Evolutionary conservation across 2,888 invertebrate genomes (phyloP).

Genomic region (Hyposoter dolosus): DNA sequence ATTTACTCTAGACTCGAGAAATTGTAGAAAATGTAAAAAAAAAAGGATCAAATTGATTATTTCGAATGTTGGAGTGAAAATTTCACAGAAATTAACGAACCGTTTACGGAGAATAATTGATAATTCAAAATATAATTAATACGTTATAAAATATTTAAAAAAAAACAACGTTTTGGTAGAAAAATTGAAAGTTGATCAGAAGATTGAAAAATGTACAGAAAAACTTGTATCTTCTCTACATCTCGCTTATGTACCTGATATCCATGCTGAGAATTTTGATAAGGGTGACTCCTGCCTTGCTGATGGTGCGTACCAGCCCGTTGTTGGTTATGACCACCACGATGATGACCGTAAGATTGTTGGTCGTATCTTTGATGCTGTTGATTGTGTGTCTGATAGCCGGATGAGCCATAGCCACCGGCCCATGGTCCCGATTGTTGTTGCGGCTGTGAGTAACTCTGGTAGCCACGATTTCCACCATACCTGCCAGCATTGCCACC

Average conservation of each 20-base stretch:
- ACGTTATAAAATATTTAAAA: neutral
- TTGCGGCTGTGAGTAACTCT: slow-evolving; percentile 66
- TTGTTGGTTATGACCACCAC: slow-evolving; percentile 35
- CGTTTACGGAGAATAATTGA: neutral
- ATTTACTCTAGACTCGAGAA: neutral
- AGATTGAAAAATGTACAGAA: neutral
- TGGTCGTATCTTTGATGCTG: slow-evolving; percentile 63
- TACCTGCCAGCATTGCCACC: slow-evolving; percentile 62
- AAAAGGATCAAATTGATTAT: neutral
- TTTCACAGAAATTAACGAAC: neutral
- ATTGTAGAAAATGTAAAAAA: neutral
- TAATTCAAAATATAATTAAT: neutral
- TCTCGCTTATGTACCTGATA: slow-evolving; percentile 69
- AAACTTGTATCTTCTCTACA: slow-evolving; percentile 48
- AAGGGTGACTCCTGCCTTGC: slow-evolving; percentile 65
- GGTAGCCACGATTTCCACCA: slow-evolving; percentile 69
- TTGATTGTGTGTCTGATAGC: slow-evolving; percentile 70
- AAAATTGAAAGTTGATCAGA: neutral
- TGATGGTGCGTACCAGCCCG: slow-evolving; percentile 54
- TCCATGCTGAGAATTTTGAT: slow-evolving; percentile 73
- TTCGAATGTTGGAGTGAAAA: neutral
- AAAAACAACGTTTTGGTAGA: neutral
- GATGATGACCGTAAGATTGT: slow-evolving; percentile 62
- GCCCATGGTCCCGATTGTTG: slow-evolving; percentile 75
- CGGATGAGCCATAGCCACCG: slow-evolving; percentile 71